Conservation (phyloP, 2,113 vertebrate genomes). For the Macrotis lagotis region DNA sequence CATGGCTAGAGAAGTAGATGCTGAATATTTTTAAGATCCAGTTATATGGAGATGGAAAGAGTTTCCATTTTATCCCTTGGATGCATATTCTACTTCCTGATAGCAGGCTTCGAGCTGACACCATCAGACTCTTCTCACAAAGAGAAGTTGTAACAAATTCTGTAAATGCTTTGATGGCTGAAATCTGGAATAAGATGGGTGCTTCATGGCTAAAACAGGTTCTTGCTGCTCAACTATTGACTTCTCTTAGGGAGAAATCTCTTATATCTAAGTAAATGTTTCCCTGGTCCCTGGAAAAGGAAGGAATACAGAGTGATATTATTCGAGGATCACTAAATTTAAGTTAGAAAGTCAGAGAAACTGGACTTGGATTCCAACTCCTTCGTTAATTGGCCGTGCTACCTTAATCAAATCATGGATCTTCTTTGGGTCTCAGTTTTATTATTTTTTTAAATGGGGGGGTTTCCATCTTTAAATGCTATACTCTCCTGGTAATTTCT, state of each 20-base stretch:
- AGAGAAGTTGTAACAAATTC: slow-evolving; percentile 23
- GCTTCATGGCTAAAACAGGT: not conserved
- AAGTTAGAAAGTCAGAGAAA: not conserved
- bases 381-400: not conserved
- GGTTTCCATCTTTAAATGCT: not conserved
- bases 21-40: not conserved
- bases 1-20: not conserved
- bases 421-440: not conserved
- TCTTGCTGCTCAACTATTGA: slow-evolving; percentile 15
- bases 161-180: not conserved
- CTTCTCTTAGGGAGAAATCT: slow-evolving; percentile 13
- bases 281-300: not conserved
- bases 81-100: slow-evolving; percentile 14
- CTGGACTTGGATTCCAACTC: not conserved
- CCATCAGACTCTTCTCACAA: not conserved
- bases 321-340: not conserved
- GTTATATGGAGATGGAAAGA: not conserved
- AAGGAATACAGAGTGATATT: not conserved
- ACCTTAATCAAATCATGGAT: not conserved
- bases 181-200: slow-evolving; percentile 39
- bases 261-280: not conserved
- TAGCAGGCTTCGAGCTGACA: slow-evolving; percentile 39
- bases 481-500: not conserved
- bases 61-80: not conserved
- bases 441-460: not conserved